Percentiles rank a stretch among this genome's conserved stretches.
phyloP scores from a whole-genome alignment of 2,888 invertebrate species.

The Barypeithes pellucidus region DNA sequence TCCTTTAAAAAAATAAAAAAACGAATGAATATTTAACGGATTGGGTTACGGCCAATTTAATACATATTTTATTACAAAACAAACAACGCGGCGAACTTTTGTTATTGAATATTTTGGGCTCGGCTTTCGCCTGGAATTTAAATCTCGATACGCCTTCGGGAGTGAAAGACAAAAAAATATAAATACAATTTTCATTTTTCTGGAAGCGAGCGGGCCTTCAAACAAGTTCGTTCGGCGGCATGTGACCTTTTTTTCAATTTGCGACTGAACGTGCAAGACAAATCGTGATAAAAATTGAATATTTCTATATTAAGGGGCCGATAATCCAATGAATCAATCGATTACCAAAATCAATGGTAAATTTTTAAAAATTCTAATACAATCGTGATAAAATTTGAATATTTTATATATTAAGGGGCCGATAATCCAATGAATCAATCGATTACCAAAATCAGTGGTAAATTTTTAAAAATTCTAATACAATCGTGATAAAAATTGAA shows the following conservation, averaged over 20 bases:
- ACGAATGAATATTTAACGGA: constrained; percentile 6
- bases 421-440: too few relatives aligned
- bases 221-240: background rate
- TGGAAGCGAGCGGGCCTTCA: constrained; percentile 10
- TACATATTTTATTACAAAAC: constrained; percentile 26
- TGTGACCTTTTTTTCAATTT: constrained; percentile 21
- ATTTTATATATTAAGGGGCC: too few relatives aligned
- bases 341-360: too few relatives aligned
- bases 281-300: background rate
- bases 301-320: background rate
- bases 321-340: too few relatives aligned
- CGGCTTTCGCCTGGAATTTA: constrained; percentile 18
- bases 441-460: too few relatives aligned
- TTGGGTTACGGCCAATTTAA: constrained; percentile 13
- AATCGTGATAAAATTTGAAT: too few relatives aligned
- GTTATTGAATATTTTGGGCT: constrained; percentile 33
- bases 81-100: constrained; percentile 28
- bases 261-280: background rate
- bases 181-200: constrained; percentile 37
- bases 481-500: too few relatives aligned
- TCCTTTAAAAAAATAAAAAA: constrained; percentile 3
- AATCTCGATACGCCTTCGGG: constrained; percentile 26
- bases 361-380: too few relatives aligned
- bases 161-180: constrained; percentile 25
- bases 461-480: too few relatives aligned